Evolutionary conservation across 37 sponge, comb jelly and placozoan species (phyloP).

Genomic region (Tethya wilhelma): DNA sequence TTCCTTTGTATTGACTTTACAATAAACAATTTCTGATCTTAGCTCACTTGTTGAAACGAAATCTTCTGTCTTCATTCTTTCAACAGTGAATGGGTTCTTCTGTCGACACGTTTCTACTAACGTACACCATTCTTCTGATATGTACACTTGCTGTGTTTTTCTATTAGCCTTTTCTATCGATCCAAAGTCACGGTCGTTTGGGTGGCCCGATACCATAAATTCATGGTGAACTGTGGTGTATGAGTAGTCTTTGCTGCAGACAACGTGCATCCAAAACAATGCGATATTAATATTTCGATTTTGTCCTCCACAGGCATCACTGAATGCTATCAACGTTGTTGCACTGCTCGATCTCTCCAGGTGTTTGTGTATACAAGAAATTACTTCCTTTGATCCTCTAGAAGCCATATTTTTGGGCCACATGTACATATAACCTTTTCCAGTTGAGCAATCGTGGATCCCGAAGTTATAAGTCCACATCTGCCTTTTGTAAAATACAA

Average conservation of each 20-base stretch:
- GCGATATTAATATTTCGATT: conserved; percentile 20
- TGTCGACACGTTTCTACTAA: background rate
- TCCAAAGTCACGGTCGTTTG: background rate
- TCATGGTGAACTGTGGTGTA: background rate
- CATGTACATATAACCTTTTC: conserved; percentile 22
- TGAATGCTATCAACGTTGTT: conserved; percentile 3
- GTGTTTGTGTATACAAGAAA: background rate
- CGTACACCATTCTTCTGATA: background rate
- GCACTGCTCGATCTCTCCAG: background rate
- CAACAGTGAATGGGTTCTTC: background rate
- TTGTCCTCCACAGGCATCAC: conserved; percentile 35
- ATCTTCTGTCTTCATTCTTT: background rate
- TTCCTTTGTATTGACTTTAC: background rate
- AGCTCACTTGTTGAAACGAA: background rate
- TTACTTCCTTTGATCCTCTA: conserved; percentile 18
- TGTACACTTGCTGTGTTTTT: background rate
- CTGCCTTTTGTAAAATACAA: conserved; percentile 39
- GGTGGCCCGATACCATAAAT: background rate
- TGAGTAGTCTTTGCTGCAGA: background rate
- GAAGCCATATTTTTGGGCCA: conserved; percentile 32
- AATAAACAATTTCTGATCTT: background rate
- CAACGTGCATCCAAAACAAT: background rate
- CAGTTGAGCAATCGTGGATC: conserved; percentile 12
- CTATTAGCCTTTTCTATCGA: background rate
- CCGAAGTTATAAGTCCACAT: conserved; percentile 48